Evolutionary conservation across 2,888 invertebrate species (phyloP).

Genomic region (Hydriomena furcata): DNA sequence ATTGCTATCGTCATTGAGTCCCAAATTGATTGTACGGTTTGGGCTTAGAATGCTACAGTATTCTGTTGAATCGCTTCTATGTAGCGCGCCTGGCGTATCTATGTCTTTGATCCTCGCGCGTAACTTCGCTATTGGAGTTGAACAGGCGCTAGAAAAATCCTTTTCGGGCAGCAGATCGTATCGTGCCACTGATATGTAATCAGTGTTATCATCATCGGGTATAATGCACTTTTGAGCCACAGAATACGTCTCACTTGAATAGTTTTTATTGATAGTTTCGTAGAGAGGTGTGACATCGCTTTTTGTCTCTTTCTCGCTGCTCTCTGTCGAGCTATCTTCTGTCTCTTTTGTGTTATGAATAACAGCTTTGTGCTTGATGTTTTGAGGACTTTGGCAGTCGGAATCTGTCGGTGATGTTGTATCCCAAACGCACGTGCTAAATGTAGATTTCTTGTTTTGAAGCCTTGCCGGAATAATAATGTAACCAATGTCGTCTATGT

Average conservation of each 20-base stretch:
- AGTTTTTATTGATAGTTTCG: conserved; percentile 57
- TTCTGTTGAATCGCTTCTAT: conserved; percentile 77
- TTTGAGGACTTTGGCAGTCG: conserved; percentile 58
- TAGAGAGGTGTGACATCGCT: conserved; percentile 59
- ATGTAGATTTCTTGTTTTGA: conserved; percentile 54
- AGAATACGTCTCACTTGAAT: conserved; percentile 39
- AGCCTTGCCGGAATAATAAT: conserved; percentile 67
- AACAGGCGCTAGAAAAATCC: conserved; percentile 67
- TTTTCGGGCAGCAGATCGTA: conserved; percentile 58
- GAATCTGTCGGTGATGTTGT: conserved; percentile 66
- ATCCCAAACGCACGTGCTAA: conserved; percentile 63
- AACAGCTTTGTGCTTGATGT: conserved; percentile 56
- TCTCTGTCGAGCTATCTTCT: conserved; percentile 55
- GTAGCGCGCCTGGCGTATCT: conserved; percentile 63
- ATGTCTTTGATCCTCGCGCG: conserved; percentile 62
- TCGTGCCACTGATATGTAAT: conserved; percentile 40
- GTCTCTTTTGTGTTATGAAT: conserved; percentile 47
- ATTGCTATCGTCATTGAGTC: conserved; percentile 47
- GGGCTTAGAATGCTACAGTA: conserved; percentile 78
- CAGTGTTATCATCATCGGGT: conserved; percentile 52
- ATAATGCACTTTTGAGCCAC: conserved; percentile 56
- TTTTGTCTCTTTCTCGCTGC: conserved; percentile 60
- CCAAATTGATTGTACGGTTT: conserved; percentile 55
- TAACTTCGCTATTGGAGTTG: conserved; percentile 69
- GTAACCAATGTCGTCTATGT: conserved; percentile 67